Base-by-base conservation (phyloP, 2,888 invertebrate genomes). In the Chrysolina haemoptera region DNA sequence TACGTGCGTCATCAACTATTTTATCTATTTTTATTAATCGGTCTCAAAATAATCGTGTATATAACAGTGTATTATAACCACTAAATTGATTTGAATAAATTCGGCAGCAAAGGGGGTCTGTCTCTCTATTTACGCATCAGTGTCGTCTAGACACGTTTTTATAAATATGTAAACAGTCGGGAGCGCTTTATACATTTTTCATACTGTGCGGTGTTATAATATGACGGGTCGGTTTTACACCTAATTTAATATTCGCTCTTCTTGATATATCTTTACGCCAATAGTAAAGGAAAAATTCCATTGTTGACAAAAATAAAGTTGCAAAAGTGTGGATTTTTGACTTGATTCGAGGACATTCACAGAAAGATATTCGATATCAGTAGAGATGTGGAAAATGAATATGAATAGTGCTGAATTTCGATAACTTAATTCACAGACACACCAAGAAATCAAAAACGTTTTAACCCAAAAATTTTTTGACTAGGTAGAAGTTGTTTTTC, bases 91-190 rank as follows among this genome's bases (percentile, higher is more conserved):
- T 80, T 78, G 79, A 81, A 80, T 81, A 79, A 81, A 80, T 81
- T 80, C 78, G 78, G 70, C 73, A 75, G 69, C 68, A 72, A 76
- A 79, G 78, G 80, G 78, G 80, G 78, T 68, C 67, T 66, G 78
- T 71, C 68, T 68, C 74, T 77, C 74, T 79, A 78, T 78, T 80
- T 78, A 79, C 74, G 75, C 77, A 78, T 79, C 74, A 79, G 74
- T 77, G 50, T 68, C 50, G 81, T 81, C 81, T 81, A 81, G 81
- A 81, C 81, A 71, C 69, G 74, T 78, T 79, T 79, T 74, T 77
- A 82, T 82, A 82, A 82, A 82, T 82, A 82, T 81, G 78, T 79
- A 81, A 82, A 80, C 74, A 72, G 62, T 22, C 50, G 74, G 20
- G 5, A 5, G 68, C 73, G 64, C 75, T 73, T 70, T 68, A 77